Base-by-base conservation (phyloP, 2,888 invertebrate species). In the Amphimallon solstitiale region DNA sequence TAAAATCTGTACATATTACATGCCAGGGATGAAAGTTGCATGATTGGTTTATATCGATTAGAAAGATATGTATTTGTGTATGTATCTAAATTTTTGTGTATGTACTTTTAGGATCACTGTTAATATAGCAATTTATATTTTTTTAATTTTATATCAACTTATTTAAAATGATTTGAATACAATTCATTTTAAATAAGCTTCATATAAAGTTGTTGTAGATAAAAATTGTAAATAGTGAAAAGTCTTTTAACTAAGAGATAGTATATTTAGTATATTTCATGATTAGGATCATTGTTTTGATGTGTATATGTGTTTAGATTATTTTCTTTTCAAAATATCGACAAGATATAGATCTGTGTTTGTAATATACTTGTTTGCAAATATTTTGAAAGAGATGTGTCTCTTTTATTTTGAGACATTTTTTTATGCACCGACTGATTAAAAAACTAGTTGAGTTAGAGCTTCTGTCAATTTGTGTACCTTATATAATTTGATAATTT, bases 391-490 rank as follows among this genome's bases (percentile, higher is more conserved):
- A 29, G 19, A 29, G 23, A 17, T 38, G 9, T 51, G 37, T 62
- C 21, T 52, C 34, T 52, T 56, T 52, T 54, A 45, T 35, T 34
- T 43, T 61, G 51, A 40, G 49, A 21, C 61, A 59, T 38, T 43
- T 66, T n/a, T 61, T 46, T 48, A 46, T 51, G 63, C 63, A 67
- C 67, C 12, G 67, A 67, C 67, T 67, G 67, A 67, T 63, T 66
- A 66, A 52, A n/a, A 48, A 48, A 48, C 63, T 63, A 62, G 52
- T 48, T 40, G 48, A 15, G 34, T 37, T 52, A 66, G 54, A 48
- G 66, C 29, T 49, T 61, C 19, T 38, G 38, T 65, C 23, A 45
- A 65, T 66, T 51, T 37, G 60, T 63, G 63, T 67, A 67, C 63
- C 54, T 67, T 67, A 67, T 43, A 46, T 63, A 4, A 10, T 51